These are phyloP conservation scores for Metalampra italica DNA, from an alignment of 2,888 invertebrate genomes.

Conservation along the genomic window DNA sequence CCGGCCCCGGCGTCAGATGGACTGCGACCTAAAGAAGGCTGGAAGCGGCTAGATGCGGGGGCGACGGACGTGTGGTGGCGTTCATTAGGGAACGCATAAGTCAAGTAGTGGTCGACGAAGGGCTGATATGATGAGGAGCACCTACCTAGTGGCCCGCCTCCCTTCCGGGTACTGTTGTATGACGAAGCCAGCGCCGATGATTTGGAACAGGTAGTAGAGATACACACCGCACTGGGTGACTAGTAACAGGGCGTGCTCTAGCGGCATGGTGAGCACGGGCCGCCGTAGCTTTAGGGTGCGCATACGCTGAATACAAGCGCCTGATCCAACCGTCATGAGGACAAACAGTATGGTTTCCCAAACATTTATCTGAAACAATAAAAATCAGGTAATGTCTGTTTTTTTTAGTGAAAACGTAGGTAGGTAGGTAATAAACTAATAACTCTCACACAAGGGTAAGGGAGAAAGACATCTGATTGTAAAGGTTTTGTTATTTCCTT, in stretches of 20 bases:
- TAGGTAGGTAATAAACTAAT: no score
- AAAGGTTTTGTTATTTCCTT: no score
- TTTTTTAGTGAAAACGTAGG: slow-evolving; percentile 4
- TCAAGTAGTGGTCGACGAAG: no score
- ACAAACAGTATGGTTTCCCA: slow-evolving; percentile 70
- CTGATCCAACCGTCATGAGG: slow-evolving; percentile 62
- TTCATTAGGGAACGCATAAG: no score
- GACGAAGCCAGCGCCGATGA: slow-evolving; percentile 84
- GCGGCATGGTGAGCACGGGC: slow-evolving; percentile 53
- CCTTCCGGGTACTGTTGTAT: slow-evolving; percentile 55
- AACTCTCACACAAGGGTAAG: no score
- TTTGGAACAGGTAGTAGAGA: slow-evolving; percentile 86
- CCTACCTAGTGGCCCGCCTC: slow-evolving; percentile 57
- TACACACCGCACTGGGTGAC: slow-evolving; percentile 90
- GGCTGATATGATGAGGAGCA: no score
- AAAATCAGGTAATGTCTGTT: neutral
- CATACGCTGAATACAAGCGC: slow-evolving; percentile 63
- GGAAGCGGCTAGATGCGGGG: no score
- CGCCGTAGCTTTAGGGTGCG: slow-evolving; percentile 53
- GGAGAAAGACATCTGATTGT: no score
- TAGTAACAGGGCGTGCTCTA: slow-evolving; percentile 85
- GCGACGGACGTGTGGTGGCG: no score
- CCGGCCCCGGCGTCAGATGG: no score
- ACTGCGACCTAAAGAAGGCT: no score
- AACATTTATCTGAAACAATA: slow-evolving; percentile 70